These are phyloP conservation scores for Cryptoprocta ferox DNA, from an alignment of 2,797 vertebrate genomes.

Conservation along the genomic window DNA sequence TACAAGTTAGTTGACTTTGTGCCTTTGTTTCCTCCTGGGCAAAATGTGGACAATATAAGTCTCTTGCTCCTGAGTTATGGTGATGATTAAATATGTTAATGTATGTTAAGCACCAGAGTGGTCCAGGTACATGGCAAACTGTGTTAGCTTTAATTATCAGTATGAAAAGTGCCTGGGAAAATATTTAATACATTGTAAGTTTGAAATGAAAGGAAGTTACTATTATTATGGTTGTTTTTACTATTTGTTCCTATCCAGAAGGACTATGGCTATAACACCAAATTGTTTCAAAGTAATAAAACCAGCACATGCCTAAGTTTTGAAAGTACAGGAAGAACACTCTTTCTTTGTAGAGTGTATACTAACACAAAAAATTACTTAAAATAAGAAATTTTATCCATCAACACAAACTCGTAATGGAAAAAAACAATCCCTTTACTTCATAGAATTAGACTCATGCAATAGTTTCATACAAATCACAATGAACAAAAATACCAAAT, in stretches of 20 bases:
- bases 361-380: background rate
- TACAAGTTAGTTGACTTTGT: background rate
- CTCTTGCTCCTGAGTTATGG: background rate
- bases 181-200: background rate
- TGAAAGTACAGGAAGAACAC: background rate
- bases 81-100: conserved; percentile 48
- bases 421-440: background rate
- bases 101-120: background rate
- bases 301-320: background rate
- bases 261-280: background rate
- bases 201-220: background rate
- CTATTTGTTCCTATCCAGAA: background rate
- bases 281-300: conserved; percentile 32
- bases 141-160: conserved; percentile 11
- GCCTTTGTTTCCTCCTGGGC: conserved; percentile 22
- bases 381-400: background rate
- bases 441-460: background rate
- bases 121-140: background rate
- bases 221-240: background rate
- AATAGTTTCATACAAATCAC: conserved; percentile 14
- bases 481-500: background rate
- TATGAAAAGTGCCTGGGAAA: background rate
- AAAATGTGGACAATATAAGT: background rate
- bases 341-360: background rate
- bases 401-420: background rate